phyloP scores from a whole-genome alignment of 37 sponge, comb jelly and placozoan genomes.

The Cladorhizidae sp. region DNA sequence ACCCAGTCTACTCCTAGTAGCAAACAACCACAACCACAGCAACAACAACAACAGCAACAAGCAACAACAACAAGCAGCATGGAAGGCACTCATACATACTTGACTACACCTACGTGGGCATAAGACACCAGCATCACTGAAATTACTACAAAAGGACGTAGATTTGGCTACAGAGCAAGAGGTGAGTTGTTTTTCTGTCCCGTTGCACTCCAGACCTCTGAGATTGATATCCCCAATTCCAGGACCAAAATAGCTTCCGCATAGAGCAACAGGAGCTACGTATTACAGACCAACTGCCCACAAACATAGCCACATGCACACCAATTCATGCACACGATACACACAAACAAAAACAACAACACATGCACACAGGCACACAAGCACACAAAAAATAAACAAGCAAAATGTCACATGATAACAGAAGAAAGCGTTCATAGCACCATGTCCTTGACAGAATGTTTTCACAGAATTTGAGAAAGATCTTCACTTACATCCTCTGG shows the following conservation, averaged over 20 bases:
- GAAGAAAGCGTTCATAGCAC: not conserved
- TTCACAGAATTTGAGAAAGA: not conserved
- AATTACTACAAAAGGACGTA: conserved; percentile 15
- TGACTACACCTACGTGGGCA: conserved; percentile 45
- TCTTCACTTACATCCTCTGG: not conserved
- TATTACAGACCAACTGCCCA: not conserved
- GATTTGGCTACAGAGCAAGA: not conserved
- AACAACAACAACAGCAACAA: too few species aligned
- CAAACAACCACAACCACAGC: too few species aligned
- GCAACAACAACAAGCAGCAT: too few species aligned
- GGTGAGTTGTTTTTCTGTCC: conserved; percentile 20
- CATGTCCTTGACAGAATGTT: not conserved
- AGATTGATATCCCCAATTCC: conserved; percentile 20
- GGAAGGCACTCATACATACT: too few species aligned
- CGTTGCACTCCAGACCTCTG: conserved; percentile 20
- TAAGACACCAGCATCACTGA: conserved; percentile 31
- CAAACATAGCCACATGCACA: not conserved
- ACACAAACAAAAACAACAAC: too few species aligned
- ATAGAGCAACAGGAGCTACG: conserved; percentile 14
- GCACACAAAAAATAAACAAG: too few species aligned
- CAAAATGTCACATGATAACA: not conserved
- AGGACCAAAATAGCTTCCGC: conserved; percentile 24
- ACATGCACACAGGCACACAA: too few species aligned
- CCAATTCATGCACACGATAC: too few species aligned
- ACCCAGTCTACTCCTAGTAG: too few species aligned